Percentiles rank a stretch among this genome's conserved stretches.
Conservation (phyloP, 2,113 vertebrate species). For the Gymnorhina tibicen region DNA sequence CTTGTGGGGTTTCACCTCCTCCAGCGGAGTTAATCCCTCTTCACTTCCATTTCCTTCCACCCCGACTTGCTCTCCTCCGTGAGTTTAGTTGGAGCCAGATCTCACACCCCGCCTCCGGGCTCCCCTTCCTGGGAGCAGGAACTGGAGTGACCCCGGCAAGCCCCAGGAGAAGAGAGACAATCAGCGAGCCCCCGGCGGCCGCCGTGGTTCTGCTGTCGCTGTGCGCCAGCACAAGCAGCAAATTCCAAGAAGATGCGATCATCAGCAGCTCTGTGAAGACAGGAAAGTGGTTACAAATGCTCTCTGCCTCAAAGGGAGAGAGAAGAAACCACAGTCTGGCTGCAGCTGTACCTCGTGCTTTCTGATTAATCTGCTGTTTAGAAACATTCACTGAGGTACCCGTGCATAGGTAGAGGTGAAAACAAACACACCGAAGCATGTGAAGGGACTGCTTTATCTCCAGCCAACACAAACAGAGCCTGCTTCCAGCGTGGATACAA, state of each 20-base stretch:
- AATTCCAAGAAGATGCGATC: conserved; percentile 79
- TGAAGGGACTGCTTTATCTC: not conserved
- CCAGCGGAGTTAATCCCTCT: not conserved
- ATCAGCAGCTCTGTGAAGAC: conserved; percentile 74
- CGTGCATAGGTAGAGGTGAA: not conserved
- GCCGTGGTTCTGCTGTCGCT: conserved; percentile 21
- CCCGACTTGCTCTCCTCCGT: not conserved
- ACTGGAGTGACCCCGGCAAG: conserved; percentile 70
- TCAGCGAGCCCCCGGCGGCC: conserved; percentile 35
- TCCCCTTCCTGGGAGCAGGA: conserved; percentile 59
- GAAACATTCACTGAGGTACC: not conserved
- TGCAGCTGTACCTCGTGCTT: not conserved
- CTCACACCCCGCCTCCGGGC: not conserved
- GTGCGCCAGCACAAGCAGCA: conserved; percentile 65
- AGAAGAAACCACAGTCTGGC: conserved; percentile 27
- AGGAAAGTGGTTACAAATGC: conserved; percentile 73
- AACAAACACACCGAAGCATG: not conserved
- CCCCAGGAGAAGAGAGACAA: conserved; percentile 57
- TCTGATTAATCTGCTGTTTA: conserved; percentile 23
- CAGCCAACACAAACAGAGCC: not conserved
- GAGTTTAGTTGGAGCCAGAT: conserved; percentile 53
- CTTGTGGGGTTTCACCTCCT: not conserved
- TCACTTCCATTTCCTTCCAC: not conserved
- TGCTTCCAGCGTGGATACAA: not conserved
- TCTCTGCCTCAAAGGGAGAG: conserved; percentile 5